A percentile compares a stretch with the other conserved stretches of the same genome.
Evolutionary conservation across 2,113 vertebrate genomes (phyloP).

Genomic region (Otus sunia): DNA sequence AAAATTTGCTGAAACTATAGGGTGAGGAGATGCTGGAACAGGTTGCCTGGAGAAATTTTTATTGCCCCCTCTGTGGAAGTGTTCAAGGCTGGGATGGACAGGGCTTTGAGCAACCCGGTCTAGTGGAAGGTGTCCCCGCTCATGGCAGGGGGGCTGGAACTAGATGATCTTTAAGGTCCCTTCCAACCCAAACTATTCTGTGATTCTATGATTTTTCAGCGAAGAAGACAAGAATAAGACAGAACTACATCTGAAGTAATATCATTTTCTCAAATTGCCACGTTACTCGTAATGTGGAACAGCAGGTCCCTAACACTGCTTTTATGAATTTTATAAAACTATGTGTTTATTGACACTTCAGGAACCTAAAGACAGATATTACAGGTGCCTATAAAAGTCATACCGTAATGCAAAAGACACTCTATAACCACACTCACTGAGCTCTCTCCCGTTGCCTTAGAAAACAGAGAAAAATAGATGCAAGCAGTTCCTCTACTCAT

Average conservation of each 20-base stretch:
- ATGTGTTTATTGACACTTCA: background rate
- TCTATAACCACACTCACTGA: background rate
- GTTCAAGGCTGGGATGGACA: no score
- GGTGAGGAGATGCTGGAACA: no score
- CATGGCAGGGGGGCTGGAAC: no score
- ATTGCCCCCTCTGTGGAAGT: no score
- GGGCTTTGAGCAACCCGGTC: no score
- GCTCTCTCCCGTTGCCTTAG: background rate
- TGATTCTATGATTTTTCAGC: background rate
- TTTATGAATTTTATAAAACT: background rate
- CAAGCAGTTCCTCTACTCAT: constrained; percentile 13
- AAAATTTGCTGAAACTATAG: background rate
- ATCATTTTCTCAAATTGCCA: background rate
- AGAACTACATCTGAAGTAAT: background rate
- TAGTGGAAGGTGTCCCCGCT: no score
- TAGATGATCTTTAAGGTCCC: no score
- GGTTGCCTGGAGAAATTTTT: no score
- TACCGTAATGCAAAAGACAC: background rate
- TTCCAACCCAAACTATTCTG: no score
- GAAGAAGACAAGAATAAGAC: background rate
- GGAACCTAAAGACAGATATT: background rate
- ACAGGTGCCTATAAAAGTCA: background rate
- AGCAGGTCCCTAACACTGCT: background rate
- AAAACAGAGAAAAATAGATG: constrained; percentile 4
- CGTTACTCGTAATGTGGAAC: background rate